Conservation (phyloP, 2,797 vertebrate genomes). For the Premnoplex brunnescens region DNA sequence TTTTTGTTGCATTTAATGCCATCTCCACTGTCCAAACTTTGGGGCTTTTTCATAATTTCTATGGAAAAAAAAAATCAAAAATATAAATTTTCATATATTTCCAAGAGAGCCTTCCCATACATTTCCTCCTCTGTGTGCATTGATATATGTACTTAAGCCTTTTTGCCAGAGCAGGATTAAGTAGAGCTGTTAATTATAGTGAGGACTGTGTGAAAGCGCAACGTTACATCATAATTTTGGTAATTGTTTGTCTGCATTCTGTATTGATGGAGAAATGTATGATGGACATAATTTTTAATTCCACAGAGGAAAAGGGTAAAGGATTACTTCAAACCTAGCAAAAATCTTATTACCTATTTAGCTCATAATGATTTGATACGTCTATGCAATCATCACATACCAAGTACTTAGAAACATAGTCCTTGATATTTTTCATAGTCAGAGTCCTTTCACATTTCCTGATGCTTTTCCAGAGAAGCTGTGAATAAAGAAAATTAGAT, state of each 20-base stretch:
- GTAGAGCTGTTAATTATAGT: not conserved
- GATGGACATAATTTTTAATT: not conserved
- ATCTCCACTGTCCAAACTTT: not conserved
- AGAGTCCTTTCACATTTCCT: not conserved
- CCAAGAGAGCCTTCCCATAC: not conserved
- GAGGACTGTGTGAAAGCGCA: not conserved
- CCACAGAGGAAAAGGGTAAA: not conserved
- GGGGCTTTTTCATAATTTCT: not conserved
- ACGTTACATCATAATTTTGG: not conserved
- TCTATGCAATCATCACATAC: not conserved
- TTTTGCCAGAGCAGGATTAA: not conserved
- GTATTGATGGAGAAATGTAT: not conserved
- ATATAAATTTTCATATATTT: not conserved
- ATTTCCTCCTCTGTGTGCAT: not conserved
- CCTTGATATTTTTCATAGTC: not conserved
- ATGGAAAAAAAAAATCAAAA: not conserved
- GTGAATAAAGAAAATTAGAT: not conserved
- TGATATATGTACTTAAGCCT: not conserved
- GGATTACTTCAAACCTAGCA: not conserved
- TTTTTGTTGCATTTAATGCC: not conserved
- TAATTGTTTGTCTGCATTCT: not conserved
- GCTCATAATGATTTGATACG: not conserved
- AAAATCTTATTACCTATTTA: not conserved
- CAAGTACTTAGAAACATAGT: not conserved
- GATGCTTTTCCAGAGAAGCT: not conserved